Evolutionary conservation across 2,797 vertebrate species (phyloP), one percentile per base, ranked within the genome.

Genomic region (Rhinophrynus dorsalis): DNA sequence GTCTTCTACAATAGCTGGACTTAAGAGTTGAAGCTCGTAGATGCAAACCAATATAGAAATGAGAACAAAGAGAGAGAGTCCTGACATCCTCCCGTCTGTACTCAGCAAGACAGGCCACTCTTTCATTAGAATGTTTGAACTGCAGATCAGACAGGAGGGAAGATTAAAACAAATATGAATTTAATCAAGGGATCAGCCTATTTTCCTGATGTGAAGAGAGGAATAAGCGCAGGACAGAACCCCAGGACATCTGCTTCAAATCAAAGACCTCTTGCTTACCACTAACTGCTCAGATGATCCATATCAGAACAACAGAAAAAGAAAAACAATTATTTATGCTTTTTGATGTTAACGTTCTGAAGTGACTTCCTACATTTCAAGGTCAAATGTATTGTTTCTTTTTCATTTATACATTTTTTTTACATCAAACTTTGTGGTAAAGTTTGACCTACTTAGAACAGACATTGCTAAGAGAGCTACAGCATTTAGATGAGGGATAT

Each of bases 321-420:
- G 94, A 94, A 95, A 96, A 96, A 96, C 94, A 96, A 97, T 98
- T 97, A 98, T 97, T 96, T 95, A 98, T 98, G 96, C 95, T 94
- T 94, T 98, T 97, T 98, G 95, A 98, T 95, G 93, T 97, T 86
- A 86, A 87, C 88, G 77, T 83, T 90, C 85, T 87, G 87, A 88
- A 84, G 88, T 86, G 81, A 88, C 83, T 87, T 90, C 90, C 89
- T 83, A 85, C 27, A 67, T 27, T 48, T 59, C 55, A 94, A 93
- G 94, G 95, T 96, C 94, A 94, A 90, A 92, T 88, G 86, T 86
- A 89, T 90, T 58, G 21, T 86, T 92, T 89, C 8, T 35, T 35
- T 38, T 27, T 2, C 8, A 51, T 51, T 51, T 51, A n/a, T 13
- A 27, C 40, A 10, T 52, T n/a, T n/a, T n/a, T n/a, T n/a, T n/a